A percentile compares a stretch with the other conserved stretches of the same genome.
Conservation (phyloP, 2,113 vertebrate species). For the Lipophrys pholis region DNA sequence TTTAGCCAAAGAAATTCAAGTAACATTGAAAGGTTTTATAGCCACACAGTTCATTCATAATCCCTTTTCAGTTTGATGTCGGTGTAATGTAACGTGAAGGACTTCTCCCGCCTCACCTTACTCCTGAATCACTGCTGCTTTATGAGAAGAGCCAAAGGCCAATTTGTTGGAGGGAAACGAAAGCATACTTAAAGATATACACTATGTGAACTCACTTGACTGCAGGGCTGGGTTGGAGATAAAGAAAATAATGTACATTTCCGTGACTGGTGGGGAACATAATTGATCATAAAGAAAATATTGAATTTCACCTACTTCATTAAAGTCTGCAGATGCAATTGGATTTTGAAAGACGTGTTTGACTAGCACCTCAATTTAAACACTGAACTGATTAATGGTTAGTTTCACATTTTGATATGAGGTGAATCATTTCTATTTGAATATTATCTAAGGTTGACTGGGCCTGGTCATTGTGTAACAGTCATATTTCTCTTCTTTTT, state of each 20-base stretch:
- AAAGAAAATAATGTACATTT: too few species aligned
- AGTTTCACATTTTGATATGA: too few species aligned
- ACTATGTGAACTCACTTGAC: too few species aligned
- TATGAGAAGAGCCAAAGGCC: background rate
- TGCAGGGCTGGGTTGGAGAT: too few species aligned
- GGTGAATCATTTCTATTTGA: too few species aligned
- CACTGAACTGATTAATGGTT: background rate
- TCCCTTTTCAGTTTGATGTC: background rate
- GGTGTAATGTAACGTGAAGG: background rate
- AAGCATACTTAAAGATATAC: background rate
- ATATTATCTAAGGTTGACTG: too few species aligned
- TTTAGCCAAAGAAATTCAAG: background rate
- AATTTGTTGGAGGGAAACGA: background rate
- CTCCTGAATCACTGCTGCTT: constrained; percentile 29
- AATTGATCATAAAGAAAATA: too few species aligned
- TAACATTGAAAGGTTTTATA: background rate
- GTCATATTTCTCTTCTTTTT: too few species aligned
- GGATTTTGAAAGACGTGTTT: background rate
- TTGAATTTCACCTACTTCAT: too few species aligned
- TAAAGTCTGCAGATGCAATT: too few species aligned
- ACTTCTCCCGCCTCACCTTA: background rate
- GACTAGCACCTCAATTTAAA: background rate
- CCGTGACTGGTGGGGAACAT: too few species aligned
- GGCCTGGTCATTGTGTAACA: too few species aligned
- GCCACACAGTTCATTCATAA: background rate